Base-by-base conservation (phyloP, 2,797 vertebrate species). In the Pipistrellus pipistrellus region DNA sequence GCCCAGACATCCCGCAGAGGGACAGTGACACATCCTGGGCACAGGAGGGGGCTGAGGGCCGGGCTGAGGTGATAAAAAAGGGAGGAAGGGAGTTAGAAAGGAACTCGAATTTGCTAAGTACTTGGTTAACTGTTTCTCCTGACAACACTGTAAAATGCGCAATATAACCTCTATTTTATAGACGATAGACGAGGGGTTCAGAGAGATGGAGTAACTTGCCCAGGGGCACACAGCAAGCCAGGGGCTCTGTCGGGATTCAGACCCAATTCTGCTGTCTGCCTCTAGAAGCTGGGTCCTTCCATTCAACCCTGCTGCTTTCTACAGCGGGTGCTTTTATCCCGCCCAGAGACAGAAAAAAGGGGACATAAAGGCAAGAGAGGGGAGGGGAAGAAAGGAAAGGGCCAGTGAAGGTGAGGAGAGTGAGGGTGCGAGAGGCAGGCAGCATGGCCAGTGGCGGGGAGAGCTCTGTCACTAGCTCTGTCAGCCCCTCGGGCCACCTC, bases 301-400 rank as follows among this genome's bases (percentile, higher is more conserved):
- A 12, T 77, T 11, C 41, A 35, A 88, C 21, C 14, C 20, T 1
- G n/a, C 72, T 85, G 81, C 32, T 25, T 71, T 83, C 91, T 57
- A 85, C 80, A 90, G 75, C 53, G 20, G 18, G 59, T 85, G 53
- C 90, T 93, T 93, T 62, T 11, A 90, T 46, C 53, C 81, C 73
- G 57, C 73, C 84, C 23, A 8, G 66, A 76, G 48, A 71, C n/a
- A 88, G 68, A 64, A 89, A 59, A 66, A 25, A 77, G 68, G 30
- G 81, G 21, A 75, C 76, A 62, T 14, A 64, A 83, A 86, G 68
- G 55, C 48, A 57, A 55, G 59, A 46, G 35, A 41, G 32, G 23
- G 66, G 30, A 30, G n/a, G 17, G 11, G 15, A 44, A 68, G 20
- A n/a, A 59, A 95, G 0, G 27, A 62, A 76, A 91, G 27, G 20